phyloP scores from a whole-genome alignment of 2,113 vertebrate genomes.

The Vombatus ursinus region DNA sequence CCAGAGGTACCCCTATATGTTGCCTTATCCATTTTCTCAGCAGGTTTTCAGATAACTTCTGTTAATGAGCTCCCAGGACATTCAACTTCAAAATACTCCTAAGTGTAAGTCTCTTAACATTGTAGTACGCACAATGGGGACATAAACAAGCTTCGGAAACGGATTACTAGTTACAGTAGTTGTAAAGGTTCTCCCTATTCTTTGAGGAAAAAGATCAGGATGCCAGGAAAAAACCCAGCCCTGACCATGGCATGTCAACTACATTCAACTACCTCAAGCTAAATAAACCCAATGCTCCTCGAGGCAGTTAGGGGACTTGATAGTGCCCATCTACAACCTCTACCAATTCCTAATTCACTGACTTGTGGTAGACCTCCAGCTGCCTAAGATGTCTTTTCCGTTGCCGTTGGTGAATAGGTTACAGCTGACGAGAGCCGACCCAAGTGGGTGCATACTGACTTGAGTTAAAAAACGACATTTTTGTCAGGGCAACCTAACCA shows the following conservation, averaged over 20 bases:
- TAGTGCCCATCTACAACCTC: slow-evolving; percentile 46
- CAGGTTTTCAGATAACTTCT: slow-evolving; percentile 45
- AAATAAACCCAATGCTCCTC: slow-evolving; percentile 32
- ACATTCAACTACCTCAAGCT: slow-evolving; percentile 32
- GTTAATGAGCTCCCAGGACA: slow-evolving; percentile 47
- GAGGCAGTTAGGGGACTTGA: slow-evolving; percentile 30
- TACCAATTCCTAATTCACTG: slow-evolving; percentile 31
- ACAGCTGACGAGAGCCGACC: background rate
- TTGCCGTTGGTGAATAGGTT: background rate
- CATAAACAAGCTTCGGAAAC: slow-evolving; percentile 45
- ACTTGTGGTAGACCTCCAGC: background rate
- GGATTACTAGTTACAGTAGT: slow-evolving; percentile 55
- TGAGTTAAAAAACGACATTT: background rate
- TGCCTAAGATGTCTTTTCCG: slow-evolving; percentile 18
- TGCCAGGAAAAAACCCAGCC: slow-evolving; percentile 50
- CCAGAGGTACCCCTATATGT: slow-evolving; percentile 25
- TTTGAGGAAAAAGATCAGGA: background rate
- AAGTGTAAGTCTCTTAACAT: slow-evolving; percentile 32
- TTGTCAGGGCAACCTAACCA: too few relatives aligned
- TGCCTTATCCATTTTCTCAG: slow-evolving; percentile 36
- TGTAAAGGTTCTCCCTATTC: slow-evolving; percentile 43
- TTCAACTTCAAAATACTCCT: slow-evolving; percentile 32
- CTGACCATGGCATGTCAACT: slow-evolving; percentile 49
- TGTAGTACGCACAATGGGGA: slow-evolving; percentile 18
- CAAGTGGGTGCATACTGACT: background rate